phyloP scores from a whole-genome alignment of 2,797 vertebrate species.

The Schizopygopsis pylzovi region DNA sequence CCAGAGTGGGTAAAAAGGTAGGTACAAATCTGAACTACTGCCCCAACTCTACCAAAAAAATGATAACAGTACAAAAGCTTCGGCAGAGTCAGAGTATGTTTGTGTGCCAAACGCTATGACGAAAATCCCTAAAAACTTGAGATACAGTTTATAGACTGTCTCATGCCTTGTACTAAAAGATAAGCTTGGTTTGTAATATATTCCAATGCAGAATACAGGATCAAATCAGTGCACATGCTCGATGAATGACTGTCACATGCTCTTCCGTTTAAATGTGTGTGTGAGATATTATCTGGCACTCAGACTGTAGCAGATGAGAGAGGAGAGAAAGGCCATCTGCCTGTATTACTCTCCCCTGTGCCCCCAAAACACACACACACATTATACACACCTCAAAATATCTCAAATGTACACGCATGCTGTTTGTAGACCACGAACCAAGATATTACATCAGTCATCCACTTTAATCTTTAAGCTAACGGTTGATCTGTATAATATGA shows the following conservation, averaged over 20 bases:
- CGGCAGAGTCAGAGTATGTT: not conserved
- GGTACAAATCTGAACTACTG: not conserved
- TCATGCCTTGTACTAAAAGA: not conserved
- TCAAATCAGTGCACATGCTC: conserved; percentile 28
- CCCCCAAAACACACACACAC: conserved; percentile 27
- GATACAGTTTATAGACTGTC: not conserved
- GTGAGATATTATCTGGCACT: conserved; percentile 50
- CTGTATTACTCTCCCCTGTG: conserved; percentile 48
- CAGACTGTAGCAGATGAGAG: conserved; percentile 47
- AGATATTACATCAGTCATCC: conserved; percentile 30
- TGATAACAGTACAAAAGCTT: not conserved
- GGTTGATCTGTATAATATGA: not conserved
- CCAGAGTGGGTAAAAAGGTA: not conserved
- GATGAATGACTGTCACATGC: not conserved
- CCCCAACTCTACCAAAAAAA: too few species aligned
- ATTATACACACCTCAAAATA: conserved; percentile 42
- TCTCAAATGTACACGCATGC: conserved; percentile 35
- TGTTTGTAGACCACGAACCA: conserved; percentile 21
- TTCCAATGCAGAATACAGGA: conserved; percentile 21
- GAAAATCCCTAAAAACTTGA: not conserved
- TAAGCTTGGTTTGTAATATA: conserved; percentile 9
- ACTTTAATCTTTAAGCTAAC: conserved; percentile 1
- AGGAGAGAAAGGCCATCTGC: conserved; percentile 55
- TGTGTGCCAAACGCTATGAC: not conserved
- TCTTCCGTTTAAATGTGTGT: conserved; percentile 18